phyloP scores from a whole-genome alignment of 2,797 vertebrate species.

The Orestias chungarensis region DNA sequence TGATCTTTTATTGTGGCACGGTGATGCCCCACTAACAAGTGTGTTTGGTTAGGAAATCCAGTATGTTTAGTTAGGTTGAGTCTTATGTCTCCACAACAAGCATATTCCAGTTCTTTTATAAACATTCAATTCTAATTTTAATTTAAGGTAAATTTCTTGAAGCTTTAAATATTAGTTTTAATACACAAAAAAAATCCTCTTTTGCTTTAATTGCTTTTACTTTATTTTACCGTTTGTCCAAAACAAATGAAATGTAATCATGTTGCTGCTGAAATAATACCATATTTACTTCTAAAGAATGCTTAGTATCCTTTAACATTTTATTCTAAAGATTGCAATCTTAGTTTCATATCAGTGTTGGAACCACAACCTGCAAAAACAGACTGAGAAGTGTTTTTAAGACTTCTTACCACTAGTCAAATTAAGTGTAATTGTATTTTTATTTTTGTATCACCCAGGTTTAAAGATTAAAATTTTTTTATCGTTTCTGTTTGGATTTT shows the following conservation, averaged over 20 bases:
- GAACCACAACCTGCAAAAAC: not conserved
- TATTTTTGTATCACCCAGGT: not conserved
- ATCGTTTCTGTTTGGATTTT: not conserved
- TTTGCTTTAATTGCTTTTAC: not conserved
- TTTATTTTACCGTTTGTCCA: too few species aligned
- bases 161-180: not conserved
- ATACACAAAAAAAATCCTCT: not conserved
- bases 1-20: too few species aligned
- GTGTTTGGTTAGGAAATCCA: too few species aligned
- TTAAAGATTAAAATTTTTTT: not conserved
- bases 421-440: not conserved
- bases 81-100: too few species aligned
- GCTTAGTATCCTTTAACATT: not conserved
- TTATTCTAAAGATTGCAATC: not conserved
- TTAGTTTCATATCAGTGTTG: slow-evolving; percentile 1
- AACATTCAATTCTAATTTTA: too few species aligned
- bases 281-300: not conserved
- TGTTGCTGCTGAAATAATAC: too few species aligned
- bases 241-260: too few species aligned
- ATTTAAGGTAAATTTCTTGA: not conserved
- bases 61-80: too few species aligned
- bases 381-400: not conserved
- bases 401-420: not conserved
- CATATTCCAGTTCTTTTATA: not conserved
- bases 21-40: too few species aligned